A percentile compares a stretch with the other conserved stretches of the same genome.
Evolutionary conservation across 2,888 invertebrate species (phyloP).

Genomic region (Ellobium chinense): DNA sequence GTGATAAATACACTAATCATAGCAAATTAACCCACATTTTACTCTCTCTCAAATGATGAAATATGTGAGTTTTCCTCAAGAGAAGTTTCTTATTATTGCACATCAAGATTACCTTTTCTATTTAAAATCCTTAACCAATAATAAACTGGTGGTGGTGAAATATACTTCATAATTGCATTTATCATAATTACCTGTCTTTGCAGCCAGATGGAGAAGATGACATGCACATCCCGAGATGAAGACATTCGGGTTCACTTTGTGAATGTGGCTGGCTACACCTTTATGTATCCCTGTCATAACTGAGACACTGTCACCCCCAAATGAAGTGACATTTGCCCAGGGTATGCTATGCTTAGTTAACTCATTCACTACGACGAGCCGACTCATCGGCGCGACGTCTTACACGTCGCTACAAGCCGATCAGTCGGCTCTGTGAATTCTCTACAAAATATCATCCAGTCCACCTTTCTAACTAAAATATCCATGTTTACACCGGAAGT

Average conservation of each 20-base stretch:
- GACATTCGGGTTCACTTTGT: conserved; percentile 41
- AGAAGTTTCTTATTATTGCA: not conserved
- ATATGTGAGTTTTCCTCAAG: not conserved
- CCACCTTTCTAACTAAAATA: too few relatives aligned
- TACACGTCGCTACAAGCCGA: too few relatives aligned
- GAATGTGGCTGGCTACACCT: conserved; percentile 47
- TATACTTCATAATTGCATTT: not conserved
- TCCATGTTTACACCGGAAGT: too few relatives aligned
- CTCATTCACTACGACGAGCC: too few relatives aligned
- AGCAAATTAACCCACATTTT: not conserved
- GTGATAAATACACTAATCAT: not conserved
- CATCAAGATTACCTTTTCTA: not conserved
- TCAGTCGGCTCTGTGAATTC: too few relatives aligned
- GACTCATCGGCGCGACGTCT: too few relatives aligned
- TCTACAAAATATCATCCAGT: too few relatives aligned
- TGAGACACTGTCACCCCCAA: conserved; percentile 53
- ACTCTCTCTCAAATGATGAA: not conserved
- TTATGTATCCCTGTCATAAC: conserved; percentile 49
- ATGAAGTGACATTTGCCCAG: conserved; percentile 48
- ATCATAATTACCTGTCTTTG: conserved; percentile 22
- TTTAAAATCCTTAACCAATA: not conserved
- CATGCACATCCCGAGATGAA: conserved; percentile 26
- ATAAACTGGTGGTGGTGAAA: not conserved
- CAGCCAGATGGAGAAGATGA: conserved; percentile 35
- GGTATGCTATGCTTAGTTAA: conserved; percentile 3